Evolutionary conservation across 2,797 vertebrate genomes (phyloP), one percentile per base, ranked within the genome.

Genomic region (Echiichthys vipera): DNA sequence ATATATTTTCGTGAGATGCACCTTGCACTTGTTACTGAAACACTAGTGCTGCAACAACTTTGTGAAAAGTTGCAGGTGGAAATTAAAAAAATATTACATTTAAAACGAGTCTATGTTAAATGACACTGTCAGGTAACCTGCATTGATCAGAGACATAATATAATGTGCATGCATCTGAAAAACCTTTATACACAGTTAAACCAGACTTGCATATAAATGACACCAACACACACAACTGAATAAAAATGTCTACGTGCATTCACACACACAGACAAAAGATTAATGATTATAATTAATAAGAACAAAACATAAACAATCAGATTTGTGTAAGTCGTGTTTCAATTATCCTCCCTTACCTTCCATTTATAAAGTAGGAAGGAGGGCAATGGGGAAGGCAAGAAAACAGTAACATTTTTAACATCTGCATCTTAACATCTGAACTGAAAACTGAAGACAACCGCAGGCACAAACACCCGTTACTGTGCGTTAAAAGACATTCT

Each of bases 311-410:
- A 62, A 73, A 85, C 30, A 84, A 24, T 65, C 5, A 72, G n/a
- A 65, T 66, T 30, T 61, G 24, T 22, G 43, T 62, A 15, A 71
- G 42, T 63, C 20, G 61, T 42, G 54, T 84, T 81, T 54, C 80
- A 77, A 11, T 55, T 51, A 81, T 77, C 85, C 84, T 80, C 84
- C 83, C 93, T 94, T 95, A 95, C 94, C 93, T 95, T 94, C 84
- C 88, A 81, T 87, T 88, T 75, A 90, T 63, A 92, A 93, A 87
- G 81, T 67, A 83, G 83, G 83, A 91, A 92, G 81, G 77, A 89
- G 77, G 80, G 90, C 84, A 86, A 88, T 84, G 80, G 78, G 88
- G 77, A 87, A 87, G 76, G 70, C 67, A 73, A 91, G 74, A 90
- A 75, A 85, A 86, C 81, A 92, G 40, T 69, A 71, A 76, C 40